Conservation (phyloP, 2,113 vertebrate species). For the Helogale parvula region DNA sequence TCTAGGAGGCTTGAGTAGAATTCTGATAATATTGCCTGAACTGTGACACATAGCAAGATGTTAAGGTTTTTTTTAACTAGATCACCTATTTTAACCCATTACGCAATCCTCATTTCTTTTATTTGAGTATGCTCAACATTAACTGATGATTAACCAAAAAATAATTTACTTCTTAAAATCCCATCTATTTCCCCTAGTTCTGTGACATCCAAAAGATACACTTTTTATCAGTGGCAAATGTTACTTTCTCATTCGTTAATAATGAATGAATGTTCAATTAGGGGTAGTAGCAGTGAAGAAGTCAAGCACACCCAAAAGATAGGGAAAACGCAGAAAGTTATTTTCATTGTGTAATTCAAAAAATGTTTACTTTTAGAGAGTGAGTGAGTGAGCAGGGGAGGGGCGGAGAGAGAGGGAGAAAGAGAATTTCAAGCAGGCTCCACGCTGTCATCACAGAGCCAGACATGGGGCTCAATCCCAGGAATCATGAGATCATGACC, state of each 20-base stretch:
- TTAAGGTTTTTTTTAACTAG: background rate
- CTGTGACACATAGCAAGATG: conserved; percentile 8
- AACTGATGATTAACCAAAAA: conserved; percentile 41
- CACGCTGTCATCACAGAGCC: no score
- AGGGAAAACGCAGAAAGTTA: background rate
- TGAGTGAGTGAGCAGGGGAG: no score
- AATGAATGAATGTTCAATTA: background rate
- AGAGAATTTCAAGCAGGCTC: no score
- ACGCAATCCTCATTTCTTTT: conserved; percentile 5
- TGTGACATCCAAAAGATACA: conserved; percentile 21
- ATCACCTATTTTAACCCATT: conserved; percentile 28
- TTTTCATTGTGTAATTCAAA: background rate
- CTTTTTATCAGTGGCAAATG: background rate
- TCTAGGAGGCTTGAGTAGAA: background rate
- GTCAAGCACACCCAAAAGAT: conserved; percentile 30
- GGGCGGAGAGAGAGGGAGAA: no score
- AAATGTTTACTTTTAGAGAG: no score
- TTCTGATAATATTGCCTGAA: background rate
- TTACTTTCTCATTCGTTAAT: conserved; percentile 31
- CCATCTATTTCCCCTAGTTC: background rate
- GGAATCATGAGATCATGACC: no score
- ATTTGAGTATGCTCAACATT: conserved; percentile 22
- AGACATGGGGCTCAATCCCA: no score
- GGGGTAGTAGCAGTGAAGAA: background rate
- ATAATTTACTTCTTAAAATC: conserved; percentile 30